Evolutionary conservation across 2,888 invertebrate genomes (phyloP), one percentile per base, ranked within the genome.

Genomic region (Amblyteles armatorius): DNA sequence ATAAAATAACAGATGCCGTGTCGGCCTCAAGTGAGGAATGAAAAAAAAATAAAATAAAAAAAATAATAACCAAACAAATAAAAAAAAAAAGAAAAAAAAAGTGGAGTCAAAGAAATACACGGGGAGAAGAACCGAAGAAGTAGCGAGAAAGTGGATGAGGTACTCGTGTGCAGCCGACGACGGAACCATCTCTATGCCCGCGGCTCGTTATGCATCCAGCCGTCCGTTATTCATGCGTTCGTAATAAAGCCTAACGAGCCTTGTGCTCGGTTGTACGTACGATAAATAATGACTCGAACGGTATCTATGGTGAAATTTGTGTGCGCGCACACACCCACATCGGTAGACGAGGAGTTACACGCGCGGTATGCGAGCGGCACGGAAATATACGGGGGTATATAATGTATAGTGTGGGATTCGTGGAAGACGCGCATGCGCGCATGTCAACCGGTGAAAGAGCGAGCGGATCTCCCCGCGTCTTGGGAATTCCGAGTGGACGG

Each of bases 181-280:
- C 11, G 19, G 65, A 69, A 57, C 48, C 79, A 67, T 73, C 36
- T 36, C 19, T 73, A 52, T 52, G 9, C 40, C 60, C 50, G 71
- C 71, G 67, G 86, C 83, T 83, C 81, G 83, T 84, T 82, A 82
- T 81, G 52, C 52, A 83, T 69, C 73, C 80, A 77, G 69, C 80
- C 65, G 69, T 69, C 68, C 57, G 82, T 84, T 80, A 83, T 84
- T 86, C 80, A 86, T 81, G 79, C 79, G 81, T 86, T 83, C 79
- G 79, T 79, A 81, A 87, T 87, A 84, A 86, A 84, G 84, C 71
- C 86, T 85, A 86, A 87, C 86, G 84, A 86, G 85, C 79, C 77
- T 78, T 77, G 80, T 71, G 67, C 68, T 65, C 65, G 44, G 13
- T 26, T 74, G 74, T 26, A 65, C 71, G 57, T 79, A 79, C 76